phyloP scores from a whole-genome alignment of 2,888 invertebrate species.

The Mellilla xanthometata region DNA sequence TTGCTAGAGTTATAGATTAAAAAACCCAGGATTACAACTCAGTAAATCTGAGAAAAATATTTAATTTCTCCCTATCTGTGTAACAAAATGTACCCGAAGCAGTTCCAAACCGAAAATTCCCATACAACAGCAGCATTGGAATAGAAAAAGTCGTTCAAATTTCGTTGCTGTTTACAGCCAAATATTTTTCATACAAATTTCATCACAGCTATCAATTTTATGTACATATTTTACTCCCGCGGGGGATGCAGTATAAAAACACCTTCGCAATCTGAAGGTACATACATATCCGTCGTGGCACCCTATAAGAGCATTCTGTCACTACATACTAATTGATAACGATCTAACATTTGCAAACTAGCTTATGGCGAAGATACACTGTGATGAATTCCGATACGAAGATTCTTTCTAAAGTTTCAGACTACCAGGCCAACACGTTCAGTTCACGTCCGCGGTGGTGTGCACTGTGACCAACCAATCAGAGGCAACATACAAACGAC shows the following conservation, averaged over 20 bases:
- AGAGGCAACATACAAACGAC: too few species aligned
- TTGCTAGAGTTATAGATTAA: too few species aligned
- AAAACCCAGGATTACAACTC: too few species aligned
- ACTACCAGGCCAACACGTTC: too few species aligned
- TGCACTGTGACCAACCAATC: too few species aligned
- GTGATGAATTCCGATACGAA: too few species aligned
- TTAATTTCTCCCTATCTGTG: background rate
- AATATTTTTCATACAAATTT: conserved; percentile 56
- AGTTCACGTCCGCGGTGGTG: too few species aligned
- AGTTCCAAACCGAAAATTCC: background rate
- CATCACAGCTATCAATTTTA: conserved; percentile 65
- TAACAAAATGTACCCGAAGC: background rate
- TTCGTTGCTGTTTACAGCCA: conserved; percentile 76
- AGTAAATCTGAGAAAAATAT: too few species aligned
- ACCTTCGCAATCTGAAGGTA: conserved; percentile 50
- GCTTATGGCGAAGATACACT: conserved; percentile 2
- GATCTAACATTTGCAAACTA: conserved; percentile 17
- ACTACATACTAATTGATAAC: conserved; percentile 43
- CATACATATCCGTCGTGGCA: conserved; percentile 40
- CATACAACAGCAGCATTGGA: conserved; percentile 12
- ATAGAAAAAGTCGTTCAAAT: conserved; percentile 33
- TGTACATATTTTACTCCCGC: conserved; percentile 63
- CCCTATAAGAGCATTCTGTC: conserved; percentile 52
- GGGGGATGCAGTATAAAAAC: conserved; percentile 52
- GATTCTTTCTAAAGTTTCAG: too few species aligned